Evolutionary conservation across 2,797 vertebrate genomes (phyloP).

Genomic region (Naso thynnoides): DNA sequence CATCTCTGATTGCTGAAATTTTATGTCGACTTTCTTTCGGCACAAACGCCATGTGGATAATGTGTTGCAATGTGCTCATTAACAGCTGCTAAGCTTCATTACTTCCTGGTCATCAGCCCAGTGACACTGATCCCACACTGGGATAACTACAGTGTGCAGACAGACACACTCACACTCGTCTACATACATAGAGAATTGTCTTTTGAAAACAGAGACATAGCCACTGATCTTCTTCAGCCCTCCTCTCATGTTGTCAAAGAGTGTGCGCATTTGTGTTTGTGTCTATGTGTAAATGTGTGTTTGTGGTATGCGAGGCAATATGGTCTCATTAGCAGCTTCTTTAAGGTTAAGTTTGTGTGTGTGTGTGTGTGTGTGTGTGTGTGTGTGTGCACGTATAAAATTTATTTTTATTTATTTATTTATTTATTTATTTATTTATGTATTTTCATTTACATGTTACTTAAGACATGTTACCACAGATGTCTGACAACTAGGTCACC

Average conservation of each 20-base stretch:
- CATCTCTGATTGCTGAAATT: constrained; percentile 30
- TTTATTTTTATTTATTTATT: no score
- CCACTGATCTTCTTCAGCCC: constrained; percentile 11
- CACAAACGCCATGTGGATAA: constrained; percentile 7
- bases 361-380: no score
- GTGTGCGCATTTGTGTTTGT: not conserved
- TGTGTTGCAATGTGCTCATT: constrained; percentile 71
- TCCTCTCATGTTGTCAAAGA: not conserved
- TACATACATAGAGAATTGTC: not conserved
- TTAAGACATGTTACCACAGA: not conserved
- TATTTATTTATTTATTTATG: no score
- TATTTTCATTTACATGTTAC: not conserved
- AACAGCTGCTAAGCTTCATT: constrained; percentile 77
- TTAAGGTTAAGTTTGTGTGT: no score
- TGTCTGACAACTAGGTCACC: constrained; percentile 2
- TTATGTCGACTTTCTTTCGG: constrained; percentile 11
- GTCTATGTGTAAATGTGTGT: not conserved
- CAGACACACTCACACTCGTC: not conserved
- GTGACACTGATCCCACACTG: constrained; percentile 65
- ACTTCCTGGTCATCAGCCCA: constrained; percentile 66
- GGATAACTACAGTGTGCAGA: constrained; percentile 18
- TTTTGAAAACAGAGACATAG: constrained; percentile 38
- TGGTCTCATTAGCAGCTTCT: constrained; percentile 33
- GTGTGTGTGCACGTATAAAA: no score
- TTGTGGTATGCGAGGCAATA: not conserved